These are phyloP conservation scores for Hydrotaea diabolus DNA, from an alignment of 2,888 invertebrate species.

Conservation along the genomic window DNA sequence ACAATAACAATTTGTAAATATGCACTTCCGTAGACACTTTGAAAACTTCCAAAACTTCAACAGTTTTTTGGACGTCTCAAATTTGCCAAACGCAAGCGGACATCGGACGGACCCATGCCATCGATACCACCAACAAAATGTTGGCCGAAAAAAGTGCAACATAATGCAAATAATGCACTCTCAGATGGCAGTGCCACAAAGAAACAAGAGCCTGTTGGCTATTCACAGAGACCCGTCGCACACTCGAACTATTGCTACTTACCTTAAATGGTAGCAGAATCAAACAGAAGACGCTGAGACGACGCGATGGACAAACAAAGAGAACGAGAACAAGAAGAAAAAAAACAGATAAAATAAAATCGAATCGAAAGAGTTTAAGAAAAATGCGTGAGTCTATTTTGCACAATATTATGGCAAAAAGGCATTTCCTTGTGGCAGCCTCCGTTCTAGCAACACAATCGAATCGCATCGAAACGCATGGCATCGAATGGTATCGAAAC, in stretches of 20 bases:
- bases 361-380: conserved; percentile 57
- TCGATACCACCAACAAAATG: neutral
- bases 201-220: neutral
- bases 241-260: conserved; percentile 54
- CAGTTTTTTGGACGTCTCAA: conserved; percentile 49
- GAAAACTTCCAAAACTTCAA: conserved; percentile 57
- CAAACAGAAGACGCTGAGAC: neutral
- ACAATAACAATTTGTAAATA: conserved; percentile 68
- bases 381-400: conserved; percentile 68
- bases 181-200: conserved; percentile 25
- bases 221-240: conserved; percentile 1
- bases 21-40: conserved; percentile 67
- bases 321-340: neutral
- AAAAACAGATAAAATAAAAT: conserved; percentile 50
- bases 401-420: conserved; percentile 63
- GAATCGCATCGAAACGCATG: conserved; percentile 53
- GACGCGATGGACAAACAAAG: conserved; percentile 39
- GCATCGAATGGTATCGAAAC: neutral
- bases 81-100: conserved; percentile 57
- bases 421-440: conserved; percentile 42
- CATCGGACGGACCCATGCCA: conserved; percentile 12
- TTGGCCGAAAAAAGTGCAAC: conserved; percentile 17
- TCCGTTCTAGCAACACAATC: conserved; percentile 10
- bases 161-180: conserved; percentile 52
- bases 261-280: conserved; percentile 60